Base-by-base conservation (phyloP, 2,888 invertebrate genomes). In the Heliconius cydno region DNA sequence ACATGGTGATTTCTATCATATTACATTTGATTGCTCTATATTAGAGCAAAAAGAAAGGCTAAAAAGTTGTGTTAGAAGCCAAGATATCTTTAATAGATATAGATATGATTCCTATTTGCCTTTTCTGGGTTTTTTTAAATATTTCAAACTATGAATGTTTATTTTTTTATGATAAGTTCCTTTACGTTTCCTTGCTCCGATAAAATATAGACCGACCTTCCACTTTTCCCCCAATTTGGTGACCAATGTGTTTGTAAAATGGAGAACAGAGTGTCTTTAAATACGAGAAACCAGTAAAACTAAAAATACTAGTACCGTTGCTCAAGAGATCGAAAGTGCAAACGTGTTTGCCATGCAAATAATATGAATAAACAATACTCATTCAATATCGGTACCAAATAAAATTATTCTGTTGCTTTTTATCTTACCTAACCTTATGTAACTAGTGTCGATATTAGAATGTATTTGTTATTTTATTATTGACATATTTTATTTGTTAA, bases 271-370 rank as follows among this genome's bases (percentile, higher is more conserved):
- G n/a, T n/a, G 3, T 22, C 9, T 10, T 28, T 57, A 15, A 25
- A 15, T 65, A 65, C 13, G 15, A 28, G 3, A 34, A 73, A 57
- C n/a, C 13, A 10, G 30, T 34, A n/a, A 38, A 72, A 6, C 30
- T 12, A 60, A 60, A n/a, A 60, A 57, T 25, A 38, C 7, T 34
- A 9, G n/a, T 38, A 34, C 41, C n/a, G 76, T 85, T 85, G 79
- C 84, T 67, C 78, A 85, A 85, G 79, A 46, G n/a, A 30, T 83
- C 81, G 85, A 85, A 85, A 85, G 85, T 82, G 80, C 72, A 79
- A 78, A 79, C 83, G 83, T 74, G 82, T 66, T 72, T 78, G 78
- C 72, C 84, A 84, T 85, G 79, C 77, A 81, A 83, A 82, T 81
- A 82, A 82, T 76, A 80, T 68, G 75, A 77, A 76, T 68, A 68